Conservation (phyloP, 2,797 vertebrate species). For the Microtus californicus region DNA sequence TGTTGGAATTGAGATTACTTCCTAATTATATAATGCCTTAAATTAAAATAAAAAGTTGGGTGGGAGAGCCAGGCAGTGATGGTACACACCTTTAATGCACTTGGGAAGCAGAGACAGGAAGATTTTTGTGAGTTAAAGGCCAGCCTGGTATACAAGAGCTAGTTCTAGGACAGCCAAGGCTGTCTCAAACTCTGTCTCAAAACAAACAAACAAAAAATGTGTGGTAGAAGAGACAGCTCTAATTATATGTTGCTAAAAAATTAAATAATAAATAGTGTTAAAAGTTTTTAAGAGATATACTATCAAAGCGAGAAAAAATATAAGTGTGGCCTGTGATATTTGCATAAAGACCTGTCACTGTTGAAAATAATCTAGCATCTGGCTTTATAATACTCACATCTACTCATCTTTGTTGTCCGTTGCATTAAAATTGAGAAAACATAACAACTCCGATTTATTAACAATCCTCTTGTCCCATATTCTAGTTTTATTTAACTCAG, state of each 20-base stretch:
- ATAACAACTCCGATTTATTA: neutral
- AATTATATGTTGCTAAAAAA: neutral
- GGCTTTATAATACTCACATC: neutral
- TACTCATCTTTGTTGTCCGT: neutral
- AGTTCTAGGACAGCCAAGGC: no score
- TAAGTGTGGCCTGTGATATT: neutral
- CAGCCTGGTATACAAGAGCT: no score
- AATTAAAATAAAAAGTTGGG: neutral
- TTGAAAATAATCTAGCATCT: neutral
- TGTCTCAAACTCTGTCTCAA: no score
- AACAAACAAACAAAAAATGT: neutral
- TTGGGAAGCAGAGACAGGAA: no score
- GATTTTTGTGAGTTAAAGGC: no score
- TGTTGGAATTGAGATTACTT: neutral
- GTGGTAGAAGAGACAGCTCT: neutral
- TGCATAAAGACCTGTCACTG: constrained; percentile 16
- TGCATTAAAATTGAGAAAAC: neutral
- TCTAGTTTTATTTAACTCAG: constrained; percentile 9
- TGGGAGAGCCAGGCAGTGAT: no score
- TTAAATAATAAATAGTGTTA: neutral
- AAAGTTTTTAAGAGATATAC: neutral
- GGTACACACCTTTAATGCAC: no score
- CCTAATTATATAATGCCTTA: constrained; percentile 37
- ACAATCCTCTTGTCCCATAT: neutral
- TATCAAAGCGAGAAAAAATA: neutral